Evolutionary conservation across 2,888 invertebrate genomes (phyloP).

Genomic region (Dynastes tityus): DNA sequence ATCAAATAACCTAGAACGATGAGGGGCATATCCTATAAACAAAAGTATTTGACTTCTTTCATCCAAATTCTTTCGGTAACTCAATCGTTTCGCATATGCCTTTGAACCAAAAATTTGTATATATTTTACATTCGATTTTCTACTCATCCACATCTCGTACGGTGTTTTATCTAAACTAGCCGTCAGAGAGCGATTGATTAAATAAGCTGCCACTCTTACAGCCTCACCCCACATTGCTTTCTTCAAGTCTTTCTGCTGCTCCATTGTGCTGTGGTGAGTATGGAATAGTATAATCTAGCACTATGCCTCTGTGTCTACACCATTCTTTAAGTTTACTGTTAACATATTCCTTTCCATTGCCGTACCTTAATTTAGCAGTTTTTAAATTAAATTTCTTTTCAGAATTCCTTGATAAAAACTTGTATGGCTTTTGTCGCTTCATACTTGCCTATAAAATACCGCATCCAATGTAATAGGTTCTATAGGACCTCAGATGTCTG

Average conservation of each 20-base stretch:
- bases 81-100: slow-evolving; percentile 59
- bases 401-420: slow-evolving; percentile 47
- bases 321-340: slow-evolving; percentile 6
- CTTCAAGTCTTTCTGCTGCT: slow-evolving; percentile 53
- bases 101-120: slow-evolving; percentile 61
- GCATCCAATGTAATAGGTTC: slow-evolving; percentile 53
- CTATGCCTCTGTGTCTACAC: slow-evolving; percentile 52
- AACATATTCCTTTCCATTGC: slow-evolving; percentile 54
- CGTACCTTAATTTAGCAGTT: slow-evolving; percentile 47
- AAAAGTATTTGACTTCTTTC: background rate
- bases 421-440: slow-evolving; percentile 55
- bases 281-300: slow-evolving; percentile 38
- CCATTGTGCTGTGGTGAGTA: slow-evolving; percentile 54
- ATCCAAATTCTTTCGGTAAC: slow-evolving; percentile 21
- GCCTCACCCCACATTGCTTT: slow-evolving; percentile 60
- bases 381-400: slow-evolving; percentile 33
- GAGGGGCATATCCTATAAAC: slow-evolving; percentile 32
- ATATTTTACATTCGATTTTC: slow-evolving; percentile 59
- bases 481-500: slow-evolving; percentile 45
- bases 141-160: slow-evolving; percentile 60
- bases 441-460: slow-evolving; percentile 56
- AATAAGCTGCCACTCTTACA: slow-evolving; percentile 36
- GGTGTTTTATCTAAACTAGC: slow-evolving; percentile 57
- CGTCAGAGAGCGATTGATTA: slow-evolving; percentile 59
- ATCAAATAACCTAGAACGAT: slow-evolving; percentile 22